phyloP scores from a whole-genome alignment of 2,113 vertebrate species.

The Isurus oxyrinchus region DNA sequence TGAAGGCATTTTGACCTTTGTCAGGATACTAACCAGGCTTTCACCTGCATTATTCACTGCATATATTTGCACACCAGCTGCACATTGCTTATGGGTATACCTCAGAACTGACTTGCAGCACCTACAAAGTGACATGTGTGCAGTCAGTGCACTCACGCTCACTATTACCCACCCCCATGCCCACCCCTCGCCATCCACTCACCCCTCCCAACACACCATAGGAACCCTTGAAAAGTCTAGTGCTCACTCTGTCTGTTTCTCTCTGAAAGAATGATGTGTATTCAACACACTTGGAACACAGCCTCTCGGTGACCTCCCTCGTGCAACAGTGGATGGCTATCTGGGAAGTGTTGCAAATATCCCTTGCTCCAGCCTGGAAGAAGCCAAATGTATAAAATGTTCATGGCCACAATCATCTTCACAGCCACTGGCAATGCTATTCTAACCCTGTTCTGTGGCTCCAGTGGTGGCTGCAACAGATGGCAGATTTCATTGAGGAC shows the following conservation, averaged over 20 bases:
- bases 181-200: no score
- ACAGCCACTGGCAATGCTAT: background rate
- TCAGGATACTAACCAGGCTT: no score
- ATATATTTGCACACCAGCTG: background rate
- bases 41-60: no score
- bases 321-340: background rate
- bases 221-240: background rate
- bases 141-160: background rate
- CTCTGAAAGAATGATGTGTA: background rate
- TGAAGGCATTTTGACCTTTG: no score
- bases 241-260: background rate
- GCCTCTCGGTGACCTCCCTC: background rate
- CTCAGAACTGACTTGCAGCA: background rate
- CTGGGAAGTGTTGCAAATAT: background rate
- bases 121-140: background rate
- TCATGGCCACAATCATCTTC: background rate
- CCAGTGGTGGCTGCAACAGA: background rate
- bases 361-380: background rate
- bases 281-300: background rate
- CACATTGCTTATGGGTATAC: background rate
- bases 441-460: background rate
- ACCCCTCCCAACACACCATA: background rate
- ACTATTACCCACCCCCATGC: no score
- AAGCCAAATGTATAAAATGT: background rate
- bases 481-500: background rate